Conservation (phyloP, 2,113 vertebrate species). For the Dipodomys stephensi region DNA sequence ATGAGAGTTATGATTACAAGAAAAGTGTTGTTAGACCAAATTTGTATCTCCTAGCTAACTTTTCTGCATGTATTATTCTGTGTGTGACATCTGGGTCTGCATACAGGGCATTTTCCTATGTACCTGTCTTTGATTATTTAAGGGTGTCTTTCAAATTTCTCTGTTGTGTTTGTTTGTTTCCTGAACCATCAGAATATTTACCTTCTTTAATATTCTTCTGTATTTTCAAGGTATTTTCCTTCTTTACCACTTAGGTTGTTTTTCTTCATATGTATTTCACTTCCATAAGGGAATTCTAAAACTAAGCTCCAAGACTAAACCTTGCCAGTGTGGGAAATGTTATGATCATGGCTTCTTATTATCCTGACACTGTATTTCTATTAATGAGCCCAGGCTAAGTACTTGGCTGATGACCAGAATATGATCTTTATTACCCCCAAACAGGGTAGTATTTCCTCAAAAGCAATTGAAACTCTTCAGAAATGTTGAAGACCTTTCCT, state of each 20-base stretch:
- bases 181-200: background rate
- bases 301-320: background rate
- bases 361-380: constrained; percentile 49
- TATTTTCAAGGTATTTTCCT: background rate
- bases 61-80: background rate
- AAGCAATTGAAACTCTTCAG: constrained; percentile 39
- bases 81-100: background rate
- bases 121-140: constrained; percentile 15
- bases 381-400: constrained; percentile 44
- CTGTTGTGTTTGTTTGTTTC: no score
- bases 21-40: background rate
- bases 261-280: background rate
- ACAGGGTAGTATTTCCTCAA: constrained; percentile 57
- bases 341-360: background rate
- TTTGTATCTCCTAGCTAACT: background rate
- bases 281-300: constrained; percentile 4
- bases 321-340: background rate
- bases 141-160: background rate
- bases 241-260: background rate
- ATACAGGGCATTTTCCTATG: background rate
- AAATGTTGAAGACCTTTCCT: constrained; percentile 61
- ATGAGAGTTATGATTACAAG: background rate
- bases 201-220: background rate
- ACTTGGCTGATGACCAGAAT: constrained; percentile 39
- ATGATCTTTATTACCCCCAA: constrained; percentile 61